Percentiles rank a stretch among this genome's conserved stretches.
phyloP scores from a whole-genome alignment of 2,888 invertebrate genomes.

The Heliconius ethilla region DNA sequence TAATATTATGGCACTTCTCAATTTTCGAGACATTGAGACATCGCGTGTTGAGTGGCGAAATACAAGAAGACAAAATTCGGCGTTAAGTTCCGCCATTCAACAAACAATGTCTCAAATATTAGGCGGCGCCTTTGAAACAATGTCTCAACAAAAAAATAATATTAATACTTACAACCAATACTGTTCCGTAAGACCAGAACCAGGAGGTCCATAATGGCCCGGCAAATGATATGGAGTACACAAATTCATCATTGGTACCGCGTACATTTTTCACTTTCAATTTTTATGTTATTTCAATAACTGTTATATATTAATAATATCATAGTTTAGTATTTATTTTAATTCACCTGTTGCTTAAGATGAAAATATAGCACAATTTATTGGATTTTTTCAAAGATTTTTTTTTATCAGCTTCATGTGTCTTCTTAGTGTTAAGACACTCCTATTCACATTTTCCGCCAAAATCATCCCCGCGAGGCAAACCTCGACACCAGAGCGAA shows the following conservation, averaged over 20 bases:
- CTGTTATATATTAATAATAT: not conserved
- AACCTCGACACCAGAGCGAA: too few relatives aligned
- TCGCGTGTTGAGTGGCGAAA: not conserved
- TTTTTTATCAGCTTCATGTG: too few relatives aligned
- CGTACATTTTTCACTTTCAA: conserved; percentile 64
- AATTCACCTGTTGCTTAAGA: not conserved
- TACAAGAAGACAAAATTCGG: not conserved
- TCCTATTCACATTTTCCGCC: too few relatives aligned
- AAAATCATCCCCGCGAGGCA: too few relatives aligned
- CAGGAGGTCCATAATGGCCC: conserved; percentile 55
- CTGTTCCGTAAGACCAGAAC: conserved; percentile 60
- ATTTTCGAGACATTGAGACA: not conserved
- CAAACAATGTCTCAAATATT: not conserved
- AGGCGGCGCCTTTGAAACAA: not conserved
- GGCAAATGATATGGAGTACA: conserved; percentile 65
- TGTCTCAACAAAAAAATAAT: not conserved
- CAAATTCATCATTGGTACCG: conserved; percentile 72
- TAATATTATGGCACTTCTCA: too few relatives aligned
- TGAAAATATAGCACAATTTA: too few relatives aligned
- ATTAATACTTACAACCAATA: conserved; percentile 75
- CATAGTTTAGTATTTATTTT: not conserved
- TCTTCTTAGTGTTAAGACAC: too few relatives aligned
- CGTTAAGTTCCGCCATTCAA: not conserved
- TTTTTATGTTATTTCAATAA: not conserved
- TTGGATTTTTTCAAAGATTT: too few relatives aligned